A percentile compares a stretch with the other conserved stretches of the same genome.
These are phyloP conservation scores for Uropetala carovei DNA, from an alignment of 2,888 invertebrate species.

Conservation along the genomic window DNA sequence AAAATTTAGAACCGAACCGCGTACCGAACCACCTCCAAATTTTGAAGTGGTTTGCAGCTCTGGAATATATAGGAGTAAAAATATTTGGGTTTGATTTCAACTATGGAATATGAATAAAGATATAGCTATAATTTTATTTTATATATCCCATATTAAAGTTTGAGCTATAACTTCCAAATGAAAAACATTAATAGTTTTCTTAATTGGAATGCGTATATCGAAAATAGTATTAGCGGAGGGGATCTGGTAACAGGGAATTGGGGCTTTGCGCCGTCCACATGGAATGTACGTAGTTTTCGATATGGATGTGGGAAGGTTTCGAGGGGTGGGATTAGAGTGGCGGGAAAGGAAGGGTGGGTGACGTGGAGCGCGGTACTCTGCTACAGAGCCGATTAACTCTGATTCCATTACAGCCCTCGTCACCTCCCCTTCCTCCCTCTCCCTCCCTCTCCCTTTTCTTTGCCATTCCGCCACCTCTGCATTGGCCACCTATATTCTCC, in stretches of 20 bases:
- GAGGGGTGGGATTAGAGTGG: conserved; percentile 44
- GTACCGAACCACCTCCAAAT: no score
- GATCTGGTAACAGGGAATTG: conserved; percentile 22
- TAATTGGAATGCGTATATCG: neutral
- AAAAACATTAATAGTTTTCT: neutral
- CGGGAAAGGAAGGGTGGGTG: conserved; percentile 13
- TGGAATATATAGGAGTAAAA: neutral
- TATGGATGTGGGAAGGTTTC: neutral
- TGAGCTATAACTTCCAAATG: neutral
- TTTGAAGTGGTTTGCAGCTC: no score
- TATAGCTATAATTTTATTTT: neutral
- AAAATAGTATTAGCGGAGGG: neutral
- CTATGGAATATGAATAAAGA: neutral
- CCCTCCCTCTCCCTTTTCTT: neutral
- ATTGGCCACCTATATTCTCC: conserved; percentile 19
- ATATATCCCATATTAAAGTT: neutral
- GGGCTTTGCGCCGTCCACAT: neutral
- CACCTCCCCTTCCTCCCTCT: neutral
- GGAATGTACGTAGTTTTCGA: conserved; percentile 39
- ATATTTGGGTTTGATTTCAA: neutral
- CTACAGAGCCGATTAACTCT: conserved; percentile 62
- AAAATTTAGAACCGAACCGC: no score
- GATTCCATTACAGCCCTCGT: conserved; percentile 48
- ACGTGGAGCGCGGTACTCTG: conserved; percentile 16
- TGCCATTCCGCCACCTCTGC: conserved; percentile 34